Conservation (phyloP, 2,888 invertebrate genomes). For the Agriotes lineatus region DNA sequence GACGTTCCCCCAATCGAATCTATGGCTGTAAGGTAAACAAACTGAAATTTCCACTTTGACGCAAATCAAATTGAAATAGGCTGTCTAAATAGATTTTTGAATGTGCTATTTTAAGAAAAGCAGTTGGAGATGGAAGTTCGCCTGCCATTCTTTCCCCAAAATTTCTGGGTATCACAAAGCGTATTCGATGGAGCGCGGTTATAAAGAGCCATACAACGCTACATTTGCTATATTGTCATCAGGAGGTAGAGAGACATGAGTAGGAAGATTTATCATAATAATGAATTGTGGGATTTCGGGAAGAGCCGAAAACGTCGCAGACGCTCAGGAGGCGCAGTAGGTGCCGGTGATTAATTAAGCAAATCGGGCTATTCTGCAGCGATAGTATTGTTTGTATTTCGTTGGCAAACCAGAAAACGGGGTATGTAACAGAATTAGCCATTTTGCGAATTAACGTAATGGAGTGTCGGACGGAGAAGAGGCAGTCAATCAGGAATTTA, state of each 20-base stretch:
- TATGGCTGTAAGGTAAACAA: too few relatives aligned
- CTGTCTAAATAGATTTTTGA: too few relatives aligned
- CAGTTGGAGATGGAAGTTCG: too few relatives aligned
- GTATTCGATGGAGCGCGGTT: too few relatives aligned
- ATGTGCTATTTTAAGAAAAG: too few relatives aligned
- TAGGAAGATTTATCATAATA: conserved; percentile 8
- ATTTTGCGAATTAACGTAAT: conserved; percentile 43
- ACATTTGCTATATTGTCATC: not conserved
- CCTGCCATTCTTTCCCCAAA: too few relatives aligned
- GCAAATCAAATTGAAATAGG: too few relatives aligned
- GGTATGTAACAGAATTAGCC: conserved; percentile 31
- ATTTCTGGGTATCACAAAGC: too few relatives aligned
- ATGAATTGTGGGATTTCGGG: conserved; percentile 6
- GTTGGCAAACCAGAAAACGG: conserved; percentile 20
- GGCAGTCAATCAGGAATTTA: conserved; percentile 53
- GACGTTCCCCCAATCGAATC: too few relatives aligned
- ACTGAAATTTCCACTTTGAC: too few relatives aligned
- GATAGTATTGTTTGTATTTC: conserved; percentile 24
- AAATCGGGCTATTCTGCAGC: conserved; percentile 10
- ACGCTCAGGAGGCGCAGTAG: not conserved
- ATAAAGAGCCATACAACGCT: not conserved
- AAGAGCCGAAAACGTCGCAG: not conserved
- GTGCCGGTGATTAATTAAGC: conserved; percentile 11
- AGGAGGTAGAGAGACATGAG: not conserved
- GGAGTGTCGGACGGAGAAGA: conserved; percentile 39